Evolutionary conservation across 2,797 vertebrate genomes (phyloP), one percentile per base, ranked within the genome.

Genomic region (Cephalopachus bancanus): DNA sequence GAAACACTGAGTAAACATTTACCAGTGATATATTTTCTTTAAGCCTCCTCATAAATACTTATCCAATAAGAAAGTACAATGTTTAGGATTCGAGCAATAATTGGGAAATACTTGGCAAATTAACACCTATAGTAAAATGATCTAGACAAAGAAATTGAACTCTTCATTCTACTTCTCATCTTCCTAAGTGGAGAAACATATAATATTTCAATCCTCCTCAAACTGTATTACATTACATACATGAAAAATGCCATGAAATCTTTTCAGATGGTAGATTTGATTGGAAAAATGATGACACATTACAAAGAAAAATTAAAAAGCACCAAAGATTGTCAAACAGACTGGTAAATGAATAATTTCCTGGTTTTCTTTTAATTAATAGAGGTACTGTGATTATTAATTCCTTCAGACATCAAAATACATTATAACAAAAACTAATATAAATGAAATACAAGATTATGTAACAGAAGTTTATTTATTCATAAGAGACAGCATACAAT

Each of bases 51-150:
- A 97, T 97, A 98, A 98, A 98, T 98, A 97, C 98, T 98, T 98
- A 98, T 96, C 97, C 95, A 98, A 97, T 98, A 98, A 96, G 75
- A 98, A 91, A 98, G 94, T 83, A 95, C 97, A 98, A 97, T 97
- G 94, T 96, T 96, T 69, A 79, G 93, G 96, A 51, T 96, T 91
- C 96, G 94, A 89, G 83, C 95, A 96, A 94, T 98, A 98, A 98
- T 98, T 98, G 97, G 98, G 96, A 98, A 98, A 98, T 98, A 98
- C 95, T 98, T 98, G 96, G 97, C 98, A 98, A 99, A 99, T 99
- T 99, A 98, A 5, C 98, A 98, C 98, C 98, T 98, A 93, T 75
- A 89, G 86, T 97, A 95, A 97, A 98, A 97, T 60, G 37, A 95
- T 89, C 94, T 85, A 97, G 89, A 98, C 87, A 98, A 98, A 97